Evolutionary conservation across 2,888 invertebrate genomes (phyloP).

Genomic region (Caprella mutica): DNA sequence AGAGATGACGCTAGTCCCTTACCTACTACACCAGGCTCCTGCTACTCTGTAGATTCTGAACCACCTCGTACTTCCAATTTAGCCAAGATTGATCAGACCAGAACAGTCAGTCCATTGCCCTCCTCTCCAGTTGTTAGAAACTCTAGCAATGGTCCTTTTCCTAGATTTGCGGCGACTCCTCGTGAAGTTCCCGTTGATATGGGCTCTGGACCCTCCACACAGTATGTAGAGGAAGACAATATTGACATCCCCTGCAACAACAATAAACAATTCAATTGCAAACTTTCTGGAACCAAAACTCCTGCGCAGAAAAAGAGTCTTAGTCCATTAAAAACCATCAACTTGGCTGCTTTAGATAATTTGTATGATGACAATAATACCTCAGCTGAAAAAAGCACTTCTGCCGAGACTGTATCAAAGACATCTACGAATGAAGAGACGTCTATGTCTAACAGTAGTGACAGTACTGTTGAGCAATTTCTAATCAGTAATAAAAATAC

Average conservation of each 20-base stretch:
- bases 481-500: not conserved
- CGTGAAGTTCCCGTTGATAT: conserved; percentile 3
- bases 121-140: not conserved
- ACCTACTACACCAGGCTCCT: conserved; percentile 1
- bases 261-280: not conserved
- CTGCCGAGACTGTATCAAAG: not conserved
- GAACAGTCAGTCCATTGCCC: not conserved
- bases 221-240: not conserved
- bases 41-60: conserved; percentile 1
- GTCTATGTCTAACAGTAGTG: not conserved
- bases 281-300: not conserved
- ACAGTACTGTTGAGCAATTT: not conserved
- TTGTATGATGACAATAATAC: too few relatives aligned
- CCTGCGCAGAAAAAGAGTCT: conserved; percentile 10
- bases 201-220: conserved; percentile 3
- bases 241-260: not conserved
- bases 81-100: not conserved
- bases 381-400: not conserved
- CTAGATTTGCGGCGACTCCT: not conserved
- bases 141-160: conserved; percentile 1
- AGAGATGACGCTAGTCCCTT: too few relatives aligned
- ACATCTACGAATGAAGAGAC: not conserved
- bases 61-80: conserved; percentile 3
- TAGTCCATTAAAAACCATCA: conserved; percentile 6
- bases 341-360: conserved; percentile 7